Conservation (phyloP, 2,113 vertebrate genomes). For the Macrotis lagotis region DNA sequence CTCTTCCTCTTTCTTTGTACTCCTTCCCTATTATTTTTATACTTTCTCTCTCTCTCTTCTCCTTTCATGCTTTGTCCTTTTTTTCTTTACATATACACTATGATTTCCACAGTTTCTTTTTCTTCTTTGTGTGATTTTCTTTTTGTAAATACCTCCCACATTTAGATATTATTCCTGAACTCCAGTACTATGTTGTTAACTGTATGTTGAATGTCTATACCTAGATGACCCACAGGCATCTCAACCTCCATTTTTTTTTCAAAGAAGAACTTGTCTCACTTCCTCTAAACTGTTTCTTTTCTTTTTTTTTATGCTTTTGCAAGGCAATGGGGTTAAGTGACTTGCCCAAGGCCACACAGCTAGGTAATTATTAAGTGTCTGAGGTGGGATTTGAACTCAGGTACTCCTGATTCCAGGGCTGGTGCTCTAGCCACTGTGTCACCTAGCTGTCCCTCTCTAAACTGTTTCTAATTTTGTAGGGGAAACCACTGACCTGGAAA, state of each 20-base stretch:
- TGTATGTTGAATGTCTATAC: neutral
- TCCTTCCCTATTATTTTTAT: too few species aligned
- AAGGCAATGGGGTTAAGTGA: too few species aligned
- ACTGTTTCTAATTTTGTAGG: neutral
- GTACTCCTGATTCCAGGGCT: too few species aligned
- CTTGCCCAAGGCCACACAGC: too few species aligned
- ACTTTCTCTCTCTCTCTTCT: too few species aligned
- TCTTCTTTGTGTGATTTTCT: neutral
- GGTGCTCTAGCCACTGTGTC: too few species aligned
- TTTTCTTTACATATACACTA: neutral
- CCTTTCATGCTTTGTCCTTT: neutral
- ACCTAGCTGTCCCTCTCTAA: too few species aligned
- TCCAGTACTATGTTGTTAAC: neutral
- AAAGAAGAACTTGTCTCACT: neutral
- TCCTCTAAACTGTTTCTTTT: neutral
- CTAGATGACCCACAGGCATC: neutral
- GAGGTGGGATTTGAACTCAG: too few species aligned
- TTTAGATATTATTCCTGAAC: neutral
- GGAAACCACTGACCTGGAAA: neutral
- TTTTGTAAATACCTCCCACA: neutral
- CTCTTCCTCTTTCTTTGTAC: too few species aligned
- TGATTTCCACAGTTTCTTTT: neutral
- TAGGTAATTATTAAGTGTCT: too few species aligned
- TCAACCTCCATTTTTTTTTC: neutral
- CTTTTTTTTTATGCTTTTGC: too few species aligned